Evolutionary conservation across 2,113 vertebrate genomes (phyloP).

Genomic region (Etheostoma cragini): DNA sequence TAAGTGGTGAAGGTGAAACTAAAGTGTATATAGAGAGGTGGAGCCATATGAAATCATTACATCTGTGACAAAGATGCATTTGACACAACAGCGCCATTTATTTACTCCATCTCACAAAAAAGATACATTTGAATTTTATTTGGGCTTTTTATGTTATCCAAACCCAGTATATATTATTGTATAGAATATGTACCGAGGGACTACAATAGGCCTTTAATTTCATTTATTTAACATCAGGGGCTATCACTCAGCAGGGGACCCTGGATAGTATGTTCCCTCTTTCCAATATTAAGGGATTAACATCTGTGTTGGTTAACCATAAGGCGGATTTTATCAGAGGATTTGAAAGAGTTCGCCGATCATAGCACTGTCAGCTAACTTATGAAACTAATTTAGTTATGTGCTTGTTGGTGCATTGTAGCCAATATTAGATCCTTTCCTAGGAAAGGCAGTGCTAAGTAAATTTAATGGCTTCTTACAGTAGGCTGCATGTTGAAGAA

Average conservation of each 20-base stretch:
- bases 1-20: not conserved
- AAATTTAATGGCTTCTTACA: not conserved
- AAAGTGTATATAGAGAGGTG: constrained; percentile 13
- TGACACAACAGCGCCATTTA: not conserved
- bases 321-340: too few relatives aligned
- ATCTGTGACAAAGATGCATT: not conserved
- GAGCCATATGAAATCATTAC: constrained; percentile 3
- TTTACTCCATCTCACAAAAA: not conserved
- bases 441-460: not conserved
- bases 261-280: not conserved
- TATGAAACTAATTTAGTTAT: not conserved
- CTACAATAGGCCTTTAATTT: not conserved
- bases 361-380: not conserved
- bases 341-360: too few relatives aligned
- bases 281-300: not conserved
- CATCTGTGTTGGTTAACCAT: not conserved
- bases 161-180: too few relatives aligned
- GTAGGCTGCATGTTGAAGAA: not conserved
- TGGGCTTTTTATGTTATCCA: not conserved
- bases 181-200: not conserved
- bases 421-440: not conserved
- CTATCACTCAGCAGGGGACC: not conserved
- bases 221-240: not conserved
- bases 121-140: not conserved
- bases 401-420: not conserved